Evolutionary conservation across 2,113 vertebrate species (phyloP), one percentile per base, ranked within the genome.

Genomic region (Ardeotis arabs): DNA sequence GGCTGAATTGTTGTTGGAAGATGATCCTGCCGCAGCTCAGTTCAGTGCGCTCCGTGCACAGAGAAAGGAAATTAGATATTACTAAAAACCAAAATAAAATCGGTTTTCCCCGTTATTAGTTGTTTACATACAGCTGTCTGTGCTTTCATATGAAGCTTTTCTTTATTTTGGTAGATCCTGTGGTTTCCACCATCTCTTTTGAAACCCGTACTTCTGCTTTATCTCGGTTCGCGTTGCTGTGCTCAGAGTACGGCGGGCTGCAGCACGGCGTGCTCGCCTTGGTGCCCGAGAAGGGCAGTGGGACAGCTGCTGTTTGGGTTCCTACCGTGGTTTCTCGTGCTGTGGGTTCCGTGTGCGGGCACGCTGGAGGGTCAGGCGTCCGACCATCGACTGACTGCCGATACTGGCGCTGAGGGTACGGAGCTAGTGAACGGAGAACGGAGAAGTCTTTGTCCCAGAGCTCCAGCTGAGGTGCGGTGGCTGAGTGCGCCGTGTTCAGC

Each of bases 201-300:
- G 5, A 80, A 77, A 25, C 17, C 2, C 5, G 11, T 55, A 12
- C 29, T 85, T 67, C 16, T 85, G 60, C 75, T 82, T 74, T 69
- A 55, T 55, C 55, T 91, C n/a, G 8, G 3, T 31, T 68, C 53
- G 49, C 50, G 44, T 39, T 66, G 3, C 56, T 25, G n/a, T 44
- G 23, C 7, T 7, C 27, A 11, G 5, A 11, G 18, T 29, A 2
- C 11, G 27, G 50, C 69, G 74, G 69, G 19, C 81, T 68, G 69
- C 66, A 44, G 50, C 8, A 64, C 22, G 84, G 13, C 37, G 18
- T 0, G 0, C 63, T 60, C 44, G 0, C 1, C n/a, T 39, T 63
- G 75, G 49, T 49, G 3, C 33, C 33, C 35, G 67, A 67, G 86
- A 27, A 18, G 63, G 75, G n/a, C 62, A 2, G n/a, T 12, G 70